Percentiles rank a stretch among this genome's conserved stretches.
These are phyloP conservation scores for Petrocephalus microphthalmus DNA, from an alignment of 2,113 vertebrate species.

Conservation along the genomic window DNA sequence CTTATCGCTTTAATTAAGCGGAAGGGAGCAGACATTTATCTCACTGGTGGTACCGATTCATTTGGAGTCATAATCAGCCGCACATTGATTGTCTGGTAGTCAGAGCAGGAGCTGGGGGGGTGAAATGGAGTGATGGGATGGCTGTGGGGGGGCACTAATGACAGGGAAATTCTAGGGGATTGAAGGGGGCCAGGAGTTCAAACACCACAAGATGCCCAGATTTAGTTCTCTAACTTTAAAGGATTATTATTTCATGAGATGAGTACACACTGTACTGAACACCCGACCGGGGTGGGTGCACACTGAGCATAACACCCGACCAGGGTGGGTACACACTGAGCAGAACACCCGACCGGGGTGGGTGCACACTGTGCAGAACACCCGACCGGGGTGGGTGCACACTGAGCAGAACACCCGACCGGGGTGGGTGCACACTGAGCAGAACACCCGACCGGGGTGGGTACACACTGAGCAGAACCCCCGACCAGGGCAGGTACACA, in stretches of 20 bases:
- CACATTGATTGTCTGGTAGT: slow-evolving; percentile 1
- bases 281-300: not conserved
- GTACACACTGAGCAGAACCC: not conserved
- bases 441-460: not conserved
- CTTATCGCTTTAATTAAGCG: slow-evolving; percentile 19
- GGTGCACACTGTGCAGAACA: not conserved
- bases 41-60: not conserved
- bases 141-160: not conserved
- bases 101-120: not conserved
- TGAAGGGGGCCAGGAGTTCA: not conserved
- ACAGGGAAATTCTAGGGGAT: not conserved
- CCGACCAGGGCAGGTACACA: not conserved
- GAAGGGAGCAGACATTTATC: slow-evolving; percentile 14
- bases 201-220: not conserved
- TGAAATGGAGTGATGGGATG: not conserved
- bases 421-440: not conserved
- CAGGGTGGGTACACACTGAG: not conserved
- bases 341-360: not conserved
- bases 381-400: not conserved
- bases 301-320: too few species aligned
- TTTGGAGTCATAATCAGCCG: slow-evolving; percentile 13
- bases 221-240: not conserved
- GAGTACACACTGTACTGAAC: not conserved
- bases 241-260: not conserved
- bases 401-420: not conserved